Evolutionary conservation across 1,140 invertebrate genomes (phyloP).

Genomic region (Sarcophaga bullata): DNA sequence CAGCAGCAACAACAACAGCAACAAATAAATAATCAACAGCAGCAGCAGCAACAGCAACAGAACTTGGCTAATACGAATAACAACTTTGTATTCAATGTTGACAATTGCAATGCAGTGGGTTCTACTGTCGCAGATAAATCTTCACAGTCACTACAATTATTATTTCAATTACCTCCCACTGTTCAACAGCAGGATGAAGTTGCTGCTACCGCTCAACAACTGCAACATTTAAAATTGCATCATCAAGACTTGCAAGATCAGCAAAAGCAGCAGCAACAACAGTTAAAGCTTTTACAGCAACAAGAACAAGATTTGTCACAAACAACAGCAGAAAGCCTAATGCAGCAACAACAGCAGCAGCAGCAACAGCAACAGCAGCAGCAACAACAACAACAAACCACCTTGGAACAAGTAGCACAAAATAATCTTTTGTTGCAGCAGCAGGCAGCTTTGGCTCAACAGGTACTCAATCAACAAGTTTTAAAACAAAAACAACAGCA

Average conservation of each 20-base stretch:
- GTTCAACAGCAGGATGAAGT: constrained; percentile 51
- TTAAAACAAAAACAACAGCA: constrained; percentile 61
- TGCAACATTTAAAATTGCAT: constrained; percentile 53
- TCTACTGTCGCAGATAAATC: constrained; percentile 51
- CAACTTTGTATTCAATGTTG: constrained; percentile 64
- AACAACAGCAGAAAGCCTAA: constrained; percentile 49
- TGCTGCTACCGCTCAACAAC: constrained; percentile 47
- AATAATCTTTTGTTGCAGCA: constrained; percentile 53
- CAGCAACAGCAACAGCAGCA: constrained; percentile 50
- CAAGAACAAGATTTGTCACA: constrained; percentile 49
- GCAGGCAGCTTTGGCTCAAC: constrained; percentile 55
- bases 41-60: constrained; percentile 47
- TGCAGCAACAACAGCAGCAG: constrained; percentile 50
- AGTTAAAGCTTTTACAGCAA: constrained; percentile 49
- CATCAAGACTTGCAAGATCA: constrained; percentile 59
- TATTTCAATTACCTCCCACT: constrained; percentile 60
- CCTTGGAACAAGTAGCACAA: constrained; percentile 45
- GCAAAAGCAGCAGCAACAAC: constrained; percentile 59
- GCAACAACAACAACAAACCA: constrained; percentile 62
- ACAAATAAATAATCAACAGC: constrained; percentile 44
- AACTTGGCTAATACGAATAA: constrained; percentile 46
- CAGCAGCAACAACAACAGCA: constrained; percentile 43
- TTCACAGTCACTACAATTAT: constrained; percentile 60
- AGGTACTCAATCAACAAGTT: constrained; percentile 62
- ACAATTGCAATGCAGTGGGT: constrained; percentile 45